Conservation (phyloP, 2,888 invertebrate genomes). For the Ennomos fuscantarius region DNA sequence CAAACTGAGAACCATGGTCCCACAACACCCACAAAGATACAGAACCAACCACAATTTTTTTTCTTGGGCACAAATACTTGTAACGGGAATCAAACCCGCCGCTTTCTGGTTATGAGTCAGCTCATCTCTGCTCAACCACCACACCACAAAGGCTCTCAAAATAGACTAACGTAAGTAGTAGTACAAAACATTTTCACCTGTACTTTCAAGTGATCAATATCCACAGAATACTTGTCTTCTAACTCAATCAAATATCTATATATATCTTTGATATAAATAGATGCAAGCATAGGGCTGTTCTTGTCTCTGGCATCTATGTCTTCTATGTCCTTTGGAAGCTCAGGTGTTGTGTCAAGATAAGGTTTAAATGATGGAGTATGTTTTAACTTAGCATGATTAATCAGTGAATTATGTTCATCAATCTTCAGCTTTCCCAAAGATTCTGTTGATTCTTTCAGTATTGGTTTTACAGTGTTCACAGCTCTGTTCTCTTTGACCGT, state of each 20-base stretch:
- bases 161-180: no score
- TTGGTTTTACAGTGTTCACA: conserved; percentile 50
- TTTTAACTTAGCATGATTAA: conserved; percentile 24
- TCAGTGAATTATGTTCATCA: conserved; percentile 25
- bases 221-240: conserved; percentile 89
- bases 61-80: no score
- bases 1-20: no score
- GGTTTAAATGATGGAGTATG: conserved; percentile 4
- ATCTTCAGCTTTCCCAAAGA: conserved; percentile 69
- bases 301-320: conserved; percentile 91
- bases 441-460: conserved; percentile 65
- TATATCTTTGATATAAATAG: conserved; percentile 95
- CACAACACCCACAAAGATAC: no score
- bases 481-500: conserved; percentile 59
- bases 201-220: conserved; percentile 87
- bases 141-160: no score
- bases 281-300: conserved; percentile 91
- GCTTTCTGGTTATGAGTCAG: no score
- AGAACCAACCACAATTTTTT: no score
- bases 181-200: no score
- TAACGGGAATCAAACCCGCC: no score
- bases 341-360: conserved; percentile 39
- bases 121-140: no score
- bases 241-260: conserved; percentile 91
- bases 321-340: conserved; percentile 79